phyloP scores from a whole-genome alignment of 2,888 invertebrate genomes.

The Piscicola geometra region DNA sequence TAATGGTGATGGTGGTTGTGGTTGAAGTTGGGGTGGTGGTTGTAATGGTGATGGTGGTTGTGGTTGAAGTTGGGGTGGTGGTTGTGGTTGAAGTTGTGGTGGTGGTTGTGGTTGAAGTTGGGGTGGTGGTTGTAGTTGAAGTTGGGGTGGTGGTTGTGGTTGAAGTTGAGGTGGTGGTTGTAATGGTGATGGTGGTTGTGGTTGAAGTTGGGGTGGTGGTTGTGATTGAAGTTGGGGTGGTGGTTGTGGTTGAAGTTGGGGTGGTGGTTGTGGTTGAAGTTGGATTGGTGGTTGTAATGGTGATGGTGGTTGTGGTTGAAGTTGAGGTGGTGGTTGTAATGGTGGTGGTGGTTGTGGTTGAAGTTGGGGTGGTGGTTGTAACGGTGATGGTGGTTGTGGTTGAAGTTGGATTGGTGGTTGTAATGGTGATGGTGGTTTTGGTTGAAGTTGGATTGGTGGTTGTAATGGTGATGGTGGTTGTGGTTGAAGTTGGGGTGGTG shows the following conservation, averaged over 20 bases:
- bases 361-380: constrained; percentile 30
- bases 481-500: constrained; percentile 17
- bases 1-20: constrained; percentile 23
- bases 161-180: constrained; percentile 17
- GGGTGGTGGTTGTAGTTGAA: constrained; percentile 21
- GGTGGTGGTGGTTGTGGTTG: constrained; percentile 30
- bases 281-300: constrained; percentile 17
- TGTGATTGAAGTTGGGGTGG: constrained; percentile 17
- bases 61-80: constrained; percentile 1
- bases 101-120: constrained; percentile 21
- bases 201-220: constrained; percentile 22
- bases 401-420: constrained; percentile 26
- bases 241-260: constrained; percentile 20
- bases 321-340: constrained; percentile 30
- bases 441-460: constrained; percentile 18
- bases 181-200: constrained; percentile 20
- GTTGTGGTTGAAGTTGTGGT: constrained; percentile 6
- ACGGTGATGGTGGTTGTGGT: constrained; percentile 25
- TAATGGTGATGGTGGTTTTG: constrained; percentile 19
- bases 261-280: constrained; percentile 23
- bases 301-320: constrained; percentile 26
- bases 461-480: constrained; percentile 20
- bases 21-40: constrained; percentile 29
- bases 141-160: constrained; percentile 21
- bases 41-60: constrained; percentile 14